phyloP scores from a whole-genome alignment of 2,113 vertebrate genomes.

The Prunella himalayana region DNA sequence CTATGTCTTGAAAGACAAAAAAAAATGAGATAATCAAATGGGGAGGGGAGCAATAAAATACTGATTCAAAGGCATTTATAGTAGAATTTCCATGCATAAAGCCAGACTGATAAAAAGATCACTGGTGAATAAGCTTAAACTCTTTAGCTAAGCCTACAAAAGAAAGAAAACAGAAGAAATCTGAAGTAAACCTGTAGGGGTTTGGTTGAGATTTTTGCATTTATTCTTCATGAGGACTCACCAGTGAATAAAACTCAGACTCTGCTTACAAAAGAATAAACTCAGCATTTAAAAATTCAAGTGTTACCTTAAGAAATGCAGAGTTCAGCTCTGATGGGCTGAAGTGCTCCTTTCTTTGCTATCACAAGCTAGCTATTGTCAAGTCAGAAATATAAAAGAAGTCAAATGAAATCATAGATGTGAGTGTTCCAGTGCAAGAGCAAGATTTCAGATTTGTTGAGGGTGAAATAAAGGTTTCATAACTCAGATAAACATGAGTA shows the following conservation, averaged over 20 bases:
- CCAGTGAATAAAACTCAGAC: neutral
- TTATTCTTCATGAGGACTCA: neutral
- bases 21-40: neutral
- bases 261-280: neutral
- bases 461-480: neutral
- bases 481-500: neutral
- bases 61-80: neutral
- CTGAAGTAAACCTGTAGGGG: neutral
- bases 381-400: neutral
- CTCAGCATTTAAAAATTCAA: neutral
- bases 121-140: too few relatives aligned
- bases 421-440: neutral
- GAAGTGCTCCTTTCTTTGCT: neutral
- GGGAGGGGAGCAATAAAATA: neutral
- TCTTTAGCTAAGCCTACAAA: neutral
- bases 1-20: neutral
- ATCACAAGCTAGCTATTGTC: neutral
- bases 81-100: neutral
- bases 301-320: neutral
- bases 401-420: neutral
- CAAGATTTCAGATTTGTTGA: neutral
- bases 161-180: neutral
- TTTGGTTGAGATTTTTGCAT: neutral
- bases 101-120: neutral
- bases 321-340: neutral